phyloP scores from a whole-genome alignment of 2,113 vertebrate species.

The Lepus europaeus region DNA sequence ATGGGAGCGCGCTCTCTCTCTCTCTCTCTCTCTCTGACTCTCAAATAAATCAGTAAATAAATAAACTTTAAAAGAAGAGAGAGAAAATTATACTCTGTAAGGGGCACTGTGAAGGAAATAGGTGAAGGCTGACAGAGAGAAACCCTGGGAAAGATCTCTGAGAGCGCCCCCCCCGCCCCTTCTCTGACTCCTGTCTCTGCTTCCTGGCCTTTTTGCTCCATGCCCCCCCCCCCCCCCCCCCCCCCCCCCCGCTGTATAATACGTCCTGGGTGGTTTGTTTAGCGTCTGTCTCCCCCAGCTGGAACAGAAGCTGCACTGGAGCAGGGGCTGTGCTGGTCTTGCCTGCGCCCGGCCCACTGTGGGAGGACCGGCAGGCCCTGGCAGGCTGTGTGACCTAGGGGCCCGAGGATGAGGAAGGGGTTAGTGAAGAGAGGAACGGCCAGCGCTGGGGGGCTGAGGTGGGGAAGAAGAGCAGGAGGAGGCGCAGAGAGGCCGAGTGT shows the following conservation, averaged over 20 bases:
- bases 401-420: not conserved
- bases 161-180: not conserved
- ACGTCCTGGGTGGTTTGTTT: not conserved
- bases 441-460: not conserved
- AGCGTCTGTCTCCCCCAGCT: not conserved
- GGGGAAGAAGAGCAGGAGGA: not conserved
- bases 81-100: not conserved
- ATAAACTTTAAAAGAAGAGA: too few species aligned
- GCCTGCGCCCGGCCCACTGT: not conserved
- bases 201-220: not conserved
- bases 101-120: not conserved
- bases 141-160: not conserved
- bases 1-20: too few species aligned
- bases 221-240: fast-evolving
- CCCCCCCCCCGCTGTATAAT: fast-evolving
- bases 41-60: too few species aligned
- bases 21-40: too few species aligned
- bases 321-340: not conserved
- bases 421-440: not conserved
- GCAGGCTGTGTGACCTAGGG: not conserved
- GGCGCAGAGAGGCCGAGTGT: not conserved
- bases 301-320: not conserved
- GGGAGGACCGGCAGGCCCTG: not conserved
- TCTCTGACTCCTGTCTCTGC: not conserved
- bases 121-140: not conserved